A percentile compares a stretch with the other conserved stretches of the same genome.
Evolutionary conservation across 1,140 invertebrate genomes (phyloP).

Genomic region (Pseudomyrmex pallidus): DNA sequence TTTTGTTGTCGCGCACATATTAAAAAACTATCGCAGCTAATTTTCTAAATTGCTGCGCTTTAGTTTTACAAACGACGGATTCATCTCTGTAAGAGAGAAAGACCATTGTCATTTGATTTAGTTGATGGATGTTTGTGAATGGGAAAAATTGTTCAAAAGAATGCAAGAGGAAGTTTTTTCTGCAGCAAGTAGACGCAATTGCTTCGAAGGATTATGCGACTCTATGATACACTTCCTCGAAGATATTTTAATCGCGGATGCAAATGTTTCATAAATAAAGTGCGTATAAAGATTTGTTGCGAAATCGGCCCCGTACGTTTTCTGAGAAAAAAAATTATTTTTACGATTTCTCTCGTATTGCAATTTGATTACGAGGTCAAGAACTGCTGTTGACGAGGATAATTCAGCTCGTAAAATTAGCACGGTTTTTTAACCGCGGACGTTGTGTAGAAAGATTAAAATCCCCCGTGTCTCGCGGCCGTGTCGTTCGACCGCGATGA

Average conservation of each 20-base stretch:
- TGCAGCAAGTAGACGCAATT: too few species aligned
- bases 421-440: constrained; percentile 22
- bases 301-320: constrained; percentile 13
- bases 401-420: constrained; percentile 34
- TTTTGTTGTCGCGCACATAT: not conserved
- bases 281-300: not conserved
- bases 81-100: not conserved
- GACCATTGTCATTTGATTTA: not conserved
- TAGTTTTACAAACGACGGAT: not conserved
- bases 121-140: too few species aligned
- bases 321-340: constrained; percentile 52
- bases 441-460: constrained; percentile 24
- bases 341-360: constrained; percentile 29
- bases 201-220: too few species aligned
- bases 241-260: not conserved
- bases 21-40: not conserved
- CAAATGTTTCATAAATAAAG: not conserved
- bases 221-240: not conserved
- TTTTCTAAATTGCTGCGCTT: not conserved
- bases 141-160: not conserved
- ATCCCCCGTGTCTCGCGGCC: not conserved
- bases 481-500: not conserved
- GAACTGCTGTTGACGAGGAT: constrained; percentile 7
- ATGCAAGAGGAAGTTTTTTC: too few species aligned
- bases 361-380: constrained; percentile 45